Evolutionary conservation across 2,113 vertebrate genomes (phyloP).

Genomic region (Notiomystis cincta): DNA sequence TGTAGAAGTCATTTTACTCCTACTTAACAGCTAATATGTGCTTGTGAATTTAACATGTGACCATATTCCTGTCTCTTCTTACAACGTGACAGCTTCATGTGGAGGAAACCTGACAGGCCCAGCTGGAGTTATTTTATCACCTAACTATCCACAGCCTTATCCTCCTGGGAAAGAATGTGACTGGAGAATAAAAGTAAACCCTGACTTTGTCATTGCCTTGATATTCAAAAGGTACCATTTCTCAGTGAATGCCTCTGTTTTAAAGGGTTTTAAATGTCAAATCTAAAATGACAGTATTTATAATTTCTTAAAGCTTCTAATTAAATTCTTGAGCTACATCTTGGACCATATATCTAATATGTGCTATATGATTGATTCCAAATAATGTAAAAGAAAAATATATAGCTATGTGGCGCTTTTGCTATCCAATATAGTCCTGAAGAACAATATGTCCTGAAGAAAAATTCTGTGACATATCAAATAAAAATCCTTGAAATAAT

Average conservation of each 20-base stretch:
- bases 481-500: background rate
- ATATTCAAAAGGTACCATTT: conserved; percentile 93
- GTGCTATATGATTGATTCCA: background rate
- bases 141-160: conserved; percentile 97
- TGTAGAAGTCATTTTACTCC: background rate
- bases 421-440: background rate
- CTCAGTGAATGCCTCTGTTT: background rate
- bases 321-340: background rate
- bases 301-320: background rate
- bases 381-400: background rate
- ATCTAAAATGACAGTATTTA: background rate
- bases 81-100: conserved; percentile 84
- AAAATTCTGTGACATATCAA: background rate
- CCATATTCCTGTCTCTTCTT: background rate
- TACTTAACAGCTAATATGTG: background rate
- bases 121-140: conserved; percentile 93
- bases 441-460: background rate
- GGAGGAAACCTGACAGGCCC: conserved; percentile 94
- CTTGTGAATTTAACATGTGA: background rate
- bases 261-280: background rate
- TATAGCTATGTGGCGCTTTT: background rate
- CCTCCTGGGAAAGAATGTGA: conserved; percentile 96
- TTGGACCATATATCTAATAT: background rate
- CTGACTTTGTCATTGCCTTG: conserved; percentile 96
- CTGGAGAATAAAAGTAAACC: conserved; percentile 93